Evolutionary conservation across 1,140 invertebrate genomes (phyloP).

Genomic region (Limonius californicus): DNA sequence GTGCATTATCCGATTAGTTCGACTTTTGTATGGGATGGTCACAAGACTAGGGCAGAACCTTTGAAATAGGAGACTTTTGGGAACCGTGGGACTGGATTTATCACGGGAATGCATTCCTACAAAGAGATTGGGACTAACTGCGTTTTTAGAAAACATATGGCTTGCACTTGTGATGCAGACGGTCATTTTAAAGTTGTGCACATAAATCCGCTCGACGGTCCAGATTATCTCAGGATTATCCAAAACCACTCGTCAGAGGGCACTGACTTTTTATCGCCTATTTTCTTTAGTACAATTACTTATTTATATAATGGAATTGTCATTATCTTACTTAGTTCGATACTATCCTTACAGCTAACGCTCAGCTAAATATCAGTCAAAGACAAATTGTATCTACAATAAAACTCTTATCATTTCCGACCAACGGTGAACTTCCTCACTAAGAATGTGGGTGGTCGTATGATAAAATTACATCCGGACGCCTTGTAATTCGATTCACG

Average conservation of each 20-base stretch:
- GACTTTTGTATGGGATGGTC: too few species aligned
- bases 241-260: background rate
- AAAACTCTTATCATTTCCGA: slow-evolving; percentile 34
- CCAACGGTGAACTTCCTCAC: slow-evolving; percentile 29
- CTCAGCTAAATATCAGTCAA: background rate
- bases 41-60: background rate
- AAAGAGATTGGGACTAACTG: background rate
- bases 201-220: background rate
- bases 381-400: slow-evolving; percentile 14
- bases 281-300: slow-evolving; percentile 2
- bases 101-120: background rate
- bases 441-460: slow-evolving; percentile 26
- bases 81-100: background rate
- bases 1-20: background rate
- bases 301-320: background rate
- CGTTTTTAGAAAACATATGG: slow-evolving; percentile 27
- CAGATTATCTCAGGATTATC: background rate
- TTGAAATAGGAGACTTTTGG: background rate
- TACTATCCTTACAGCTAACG: background rate
- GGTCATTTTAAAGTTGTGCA: background rate
- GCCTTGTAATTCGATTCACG: background rate
- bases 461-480: slow-evolving; percentile 36
- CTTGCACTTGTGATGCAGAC: slow-evolving; percentile 26
- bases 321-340: background rate
- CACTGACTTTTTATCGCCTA: slow-evolving; percentile 18